These are phyloP conservation scores for Erythrolamprus reginae DNA, from an alignment of 2,113 vertebrate genomes.

Conservation along the genomic window DNA sequence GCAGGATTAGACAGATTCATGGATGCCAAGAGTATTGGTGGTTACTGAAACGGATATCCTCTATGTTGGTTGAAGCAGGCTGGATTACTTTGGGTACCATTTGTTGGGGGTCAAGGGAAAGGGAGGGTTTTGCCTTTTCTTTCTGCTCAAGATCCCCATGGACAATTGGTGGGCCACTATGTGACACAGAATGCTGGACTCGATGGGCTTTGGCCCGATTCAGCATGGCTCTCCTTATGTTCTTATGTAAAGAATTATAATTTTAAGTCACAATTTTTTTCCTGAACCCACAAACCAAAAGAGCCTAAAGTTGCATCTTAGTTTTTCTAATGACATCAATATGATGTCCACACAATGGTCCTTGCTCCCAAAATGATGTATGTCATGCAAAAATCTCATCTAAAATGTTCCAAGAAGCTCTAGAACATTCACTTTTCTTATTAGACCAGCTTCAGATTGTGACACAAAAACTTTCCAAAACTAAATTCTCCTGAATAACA, in stretches of 20 bases:
- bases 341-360: not conserved
- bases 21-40: no score
- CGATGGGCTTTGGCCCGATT: no score
- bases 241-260: not conserved
- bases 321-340: not conserved
- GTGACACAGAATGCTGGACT: no score
- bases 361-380: not conserved
- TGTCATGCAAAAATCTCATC: not conserved
- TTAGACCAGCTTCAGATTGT: not conserved
- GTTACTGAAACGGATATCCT: no score
- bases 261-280: not conserved
- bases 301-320: not conserved
- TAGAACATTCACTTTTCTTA: not conserved
- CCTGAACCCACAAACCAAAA: not conserved
- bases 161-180: no score
- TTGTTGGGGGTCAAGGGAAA: no score
- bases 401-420: not conserved
- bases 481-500: not conserved
- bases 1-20: no score
- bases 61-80: no score
- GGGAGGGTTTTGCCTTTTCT: no score
- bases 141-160: no score
- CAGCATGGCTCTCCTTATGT: no score
- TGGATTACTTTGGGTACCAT: no score
- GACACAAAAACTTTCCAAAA: not conserved